A percentile compares a stretch with the other conserved stretches of the same genome.
phyloP scores from a whole-genome alignment of 30 jellyfish, hydroid and myxozoan genomes.

The Turritopsis dohrnii region DNA sequence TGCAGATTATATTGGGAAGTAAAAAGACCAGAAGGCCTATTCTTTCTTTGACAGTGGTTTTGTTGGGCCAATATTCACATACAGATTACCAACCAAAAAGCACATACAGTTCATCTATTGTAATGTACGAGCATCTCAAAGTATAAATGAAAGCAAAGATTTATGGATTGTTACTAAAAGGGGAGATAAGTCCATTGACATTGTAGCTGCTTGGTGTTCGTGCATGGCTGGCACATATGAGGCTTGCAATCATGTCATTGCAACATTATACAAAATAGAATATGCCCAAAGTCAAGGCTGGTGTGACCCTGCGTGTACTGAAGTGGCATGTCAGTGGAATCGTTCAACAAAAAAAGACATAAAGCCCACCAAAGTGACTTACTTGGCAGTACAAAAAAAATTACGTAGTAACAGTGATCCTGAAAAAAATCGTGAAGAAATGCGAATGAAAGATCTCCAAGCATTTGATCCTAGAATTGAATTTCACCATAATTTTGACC shows the following conservation, averaged over 20 bases:
- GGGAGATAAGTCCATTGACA: background rate
- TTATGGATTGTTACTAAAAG: constrained; percentile 47
- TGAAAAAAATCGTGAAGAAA: background rate
- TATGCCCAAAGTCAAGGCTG: constrained; percentile 21
- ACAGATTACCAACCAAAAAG: background rate
- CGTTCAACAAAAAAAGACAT: constrained; percentile 15
- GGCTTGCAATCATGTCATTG: constrained; percentile 39
- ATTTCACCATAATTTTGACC: background rate
- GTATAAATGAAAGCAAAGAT: constrained; percentile 17
- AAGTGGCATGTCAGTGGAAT: constrained; percentile 33
- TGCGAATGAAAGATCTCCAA: background rate
- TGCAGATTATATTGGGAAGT: constrained; percentile 52
- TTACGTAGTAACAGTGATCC: background rate
- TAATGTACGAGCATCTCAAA: constrained; percentile 39
- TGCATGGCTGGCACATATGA: constrained; percentile 50
- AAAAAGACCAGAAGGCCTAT: too few species aligned
- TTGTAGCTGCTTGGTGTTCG: constrained; percentile 43
- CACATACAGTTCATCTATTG: constrained; percentile 10
- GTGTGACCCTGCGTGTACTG: constrained; percentile 30
- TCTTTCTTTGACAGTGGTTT: too few species aligned
- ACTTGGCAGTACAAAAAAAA: constrained; percentile 27
- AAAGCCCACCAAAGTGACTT: background rate
- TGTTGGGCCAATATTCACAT: constrained; percentile 1
- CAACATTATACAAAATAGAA: too few species aligned
- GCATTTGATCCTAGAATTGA: constrained; percentile 11